These are phyloP conservation scores for Melieria picta DNA, from an alignment of 2,888 invertebrate genomes.

Conservation along the genomic window DNA sequence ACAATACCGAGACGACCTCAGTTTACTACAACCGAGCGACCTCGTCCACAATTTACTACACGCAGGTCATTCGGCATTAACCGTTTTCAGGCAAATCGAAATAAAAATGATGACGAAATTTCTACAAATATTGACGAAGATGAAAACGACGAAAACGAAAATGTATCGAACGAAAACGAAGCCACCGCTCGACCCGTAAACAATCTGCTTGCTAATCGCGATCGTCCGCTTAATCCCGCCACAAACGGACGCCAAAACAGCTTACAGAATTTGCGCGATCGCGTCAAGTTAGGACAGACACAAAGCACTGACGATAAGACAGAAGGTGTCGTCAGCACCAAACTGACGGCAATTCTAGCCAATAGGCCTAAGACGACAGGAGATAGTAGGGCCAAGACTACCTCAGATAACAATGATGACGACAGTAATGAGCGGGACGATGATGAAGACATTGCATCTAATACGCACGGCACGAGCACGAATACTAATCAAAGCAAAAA, in stretches of 20 bases:
- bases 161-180: constrained; percentile 20
- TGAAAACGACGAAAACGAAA: constrained; percentile 27
- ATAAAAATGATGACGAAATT: constrained; percentile 23
- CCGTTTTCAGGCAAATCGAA: background rate
- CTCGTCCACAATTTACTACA: background rate
- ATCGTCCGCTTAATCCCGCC: constrained; percentile 28
- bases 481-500: constrained; percentile 42
- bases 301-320: constrained; percentile 25
- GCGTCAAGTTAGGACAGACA: constrained; percentile 35
- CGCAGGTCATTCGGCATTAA: background rate
- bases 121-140: constrained; percentile 24
- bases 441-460: constrained; percentile 17
- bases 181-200: background rate
- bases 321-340: constrained; percentile 37
- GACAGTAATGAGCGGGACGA: constrained; percentile 28
- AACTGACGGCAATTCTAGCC: constrained; percentile 42
- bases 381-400: constrained; percentile 21
- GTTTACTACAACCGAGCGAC: constrained; percentile 11
- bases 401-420: constrained; percentile 15
- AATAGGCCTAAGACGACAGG: constrained; percentile 27
- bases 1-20: constrained; percentile 31
- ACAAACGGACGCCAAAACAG: constrained; percentile 32
- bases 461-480: constrained; percentile 33
- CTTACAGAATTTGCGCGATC: constrained; percentile 39
- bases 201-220: constrained; percentile 26